Base-by-base conservation (phyloP, 1,140 invertebrate species). In the Oncopodura yosiiana region DNA sequence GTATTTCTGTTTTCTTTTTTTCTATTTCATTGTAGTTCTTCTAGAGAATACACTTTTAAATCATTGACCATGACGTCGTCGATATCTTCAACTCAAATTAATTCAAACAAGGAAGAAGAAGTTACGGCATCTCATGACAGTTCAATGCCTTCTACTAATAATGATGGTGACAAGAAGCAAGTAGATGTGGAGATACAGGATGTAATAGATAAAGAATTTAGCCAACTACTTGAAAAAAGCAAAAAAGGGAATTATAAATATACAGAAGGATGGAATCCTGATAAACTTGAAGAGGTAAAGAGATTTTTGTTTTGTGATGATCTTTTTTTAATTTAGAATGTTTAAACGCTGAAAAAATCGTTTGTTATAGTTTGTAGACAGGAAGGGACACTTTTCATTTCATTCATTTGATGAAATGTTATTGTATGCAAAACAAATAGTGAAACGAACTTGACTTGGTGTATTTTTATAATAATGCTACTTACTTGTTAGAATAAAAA, bases 191-290 rank as follows among this genome's bases (percentile, higher is more conserved):
- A n/a, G n/a, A n/a, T n/a, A n/a, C n/a, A n/a, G n/a, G n/a, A n/a
- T n/a, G n/a, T n/a, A n/a, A n/a, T n/a, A n/a, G n/a, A n/a, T n/a
- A n/a, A n/a, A n/a, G n/a, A n/a, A n/a, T n/a, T n/a, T n/a, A n/a
- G n/a, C n/a, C n/a, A n/a, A n/a, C n/a, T n/a, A n/a, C 30, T 8
- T 34, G 30, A 16, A 29, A 38, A 37, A 21, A 18, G 4, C 21
- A 46, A 38, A 44, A 30, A 27, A 43, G 46, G 6, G 8, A 34
- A 34, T 9, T 29, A 30, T 23, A 44, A 48, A 27, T 58, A 58
- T 16, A 53, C 34, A 3, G 56, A 58, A 26, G 56, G 56, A 37
- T 58, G 56, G 56, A 43, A 58, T 32, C 56, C 56, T 6, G 36
- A 45, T 30, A 11, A 26, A 29, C 37, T 58, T 29, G 56, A 58